A percentile compares a stretch with the other conserved stretches of the same genome.
Evolutionary conservation across 2,797 vertebrate genomes (phyloP).

Genomic region (Myripristis jacobus): DNA sequence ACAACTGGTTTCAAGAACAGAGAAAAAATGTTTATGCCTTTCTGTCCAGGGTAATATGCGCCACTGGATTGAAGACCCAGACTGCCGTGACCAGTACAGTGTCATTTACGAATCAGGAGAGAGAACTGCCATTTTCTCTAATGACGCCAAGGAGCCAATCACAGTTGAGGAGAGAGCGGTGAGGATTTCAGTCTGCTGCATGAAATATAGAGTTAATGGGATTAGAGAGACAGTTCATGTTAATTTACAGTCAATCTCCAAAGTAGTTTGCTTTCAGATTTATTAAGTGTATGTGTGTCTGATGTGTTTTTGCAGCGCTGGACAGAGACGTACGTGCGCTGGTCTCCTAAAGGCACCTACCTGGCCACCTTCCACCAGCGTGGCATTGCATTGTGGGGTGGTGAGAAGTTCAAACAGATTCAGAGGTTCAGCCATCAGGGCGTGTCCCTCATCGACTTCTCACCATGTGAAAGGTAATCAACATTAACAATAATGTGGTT

Average conservation of each 20-base stretch:
- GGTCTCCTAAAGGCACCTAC: constrained; percentile 98
- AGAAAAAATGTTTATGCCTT: constrained; percentile 9
- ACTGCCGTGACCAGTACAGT: constrained; percentile 98
- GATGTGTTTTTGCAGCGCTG: constrained; percentile 85
- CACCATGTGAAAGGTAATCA: constrained; percentile 94
- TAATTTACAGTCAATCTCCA: background rate
- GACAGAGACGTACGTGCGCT: constrained; percentile 98
- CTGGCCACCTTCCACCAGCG: constrained; percentile 96
- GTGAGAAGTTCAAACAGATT: constrained; percentile 99
- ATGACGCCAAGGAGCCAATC: constrained; percentile 95
- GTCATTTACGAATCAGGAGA: constrained; percentile 99
- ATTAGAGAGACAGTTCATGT: background rate
- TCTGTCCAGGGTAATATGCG: constrained; percentile 91
- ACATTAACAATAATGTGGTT: background rate
- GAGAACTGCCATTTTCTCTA: constrained; percentile 93
- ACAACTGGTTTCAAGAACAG: no score
- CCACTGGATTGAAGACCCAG: constrained; percentile 97
- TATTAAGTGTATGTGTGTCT: constrained; percentile 15
- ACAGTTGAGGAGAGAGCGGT: constrained; percentile 95
- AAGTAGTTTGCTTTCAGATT: background rate
- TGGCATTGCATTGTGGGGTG: constrained; percentile 97
- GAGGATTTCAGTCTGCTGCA: constrained; percentile 53
- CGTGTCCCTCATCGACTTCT: constrained; percentile 99
- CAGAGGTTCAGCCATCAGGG: constrained; percentile 97
- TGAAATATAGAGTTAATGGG: background rate